Conservation (phyloP, 2,113 vertebrate species). For the Syngnathus floridae region DNA sequence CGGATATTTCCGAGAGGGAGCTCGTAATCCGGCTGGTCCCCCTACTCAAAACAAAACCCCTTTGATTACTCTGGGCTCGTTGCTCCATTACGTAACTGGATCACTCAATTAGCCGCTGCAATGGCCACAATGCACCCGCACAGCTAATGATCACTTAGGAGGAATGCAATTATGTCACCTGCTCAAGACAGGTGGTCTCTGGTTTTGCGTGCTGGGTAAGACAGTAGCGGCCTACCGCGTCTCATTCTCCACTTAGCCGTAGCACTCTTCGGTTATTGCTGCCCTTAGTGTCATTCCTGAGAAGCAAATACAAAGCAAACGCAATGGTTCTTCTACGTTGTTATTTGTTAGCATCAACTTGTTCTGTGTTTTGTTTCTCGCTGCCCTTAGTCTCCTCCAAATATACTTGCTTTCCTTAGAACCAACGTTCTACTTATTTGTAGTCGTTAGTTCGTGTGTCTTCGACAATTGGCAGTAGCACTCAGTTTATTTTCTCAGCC, state of each 20-base stretch:
- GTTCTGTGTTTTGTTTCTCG: neutral
- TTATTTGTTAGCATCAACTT: too few relatives aligned
- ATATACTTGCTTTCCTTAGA: neutral
- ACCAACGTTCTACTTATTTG: too few relatives aligned
- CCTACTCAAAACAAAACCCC: slow-evolving; percentile 56
- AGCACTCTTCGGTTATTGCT: neutral
- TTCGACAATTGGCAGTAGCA: too few relatives aligned
- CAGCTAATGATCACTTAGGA: slow-evolving; percentile 61
- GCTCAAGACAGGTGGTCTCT: slow-evolving; percentile 56
- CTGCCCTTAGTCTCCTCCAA: neutral
- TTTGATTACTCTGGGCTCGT: slow-evolving; percentile 63
- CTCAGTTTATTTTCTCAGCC: neutral
- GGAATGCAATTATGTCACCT: slow-evolving; percentile 63
- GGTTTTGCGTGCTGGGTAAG: neutral
- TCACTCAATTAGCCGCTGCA: slow-evolving; percentile 66
- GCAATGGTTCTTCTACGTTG: too few relatives aligned
- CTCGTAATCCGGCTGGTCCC: slow-evolving; percentile 31
- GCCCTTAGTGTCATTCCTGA: neutral
- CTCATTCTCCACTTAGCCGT: neutral
- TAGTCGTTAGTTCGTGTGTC: too few relatives aligned
- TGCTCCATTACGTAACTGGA: slow-evolving; percentile 67
- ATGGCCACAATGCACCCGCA: slow-evolving; percentile 62
- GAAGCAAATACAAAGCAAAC: too few relatives aligned
- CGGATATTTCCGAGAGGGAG: slow-evolving; percentile 12
- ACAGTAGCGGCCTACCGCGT: neutral